Evolutionary conservation across 2,113 vertebrate genomes (phyloP), one percentile per base, ranked within the genome.

Genomic region (Nettapus auritus): DNA sequence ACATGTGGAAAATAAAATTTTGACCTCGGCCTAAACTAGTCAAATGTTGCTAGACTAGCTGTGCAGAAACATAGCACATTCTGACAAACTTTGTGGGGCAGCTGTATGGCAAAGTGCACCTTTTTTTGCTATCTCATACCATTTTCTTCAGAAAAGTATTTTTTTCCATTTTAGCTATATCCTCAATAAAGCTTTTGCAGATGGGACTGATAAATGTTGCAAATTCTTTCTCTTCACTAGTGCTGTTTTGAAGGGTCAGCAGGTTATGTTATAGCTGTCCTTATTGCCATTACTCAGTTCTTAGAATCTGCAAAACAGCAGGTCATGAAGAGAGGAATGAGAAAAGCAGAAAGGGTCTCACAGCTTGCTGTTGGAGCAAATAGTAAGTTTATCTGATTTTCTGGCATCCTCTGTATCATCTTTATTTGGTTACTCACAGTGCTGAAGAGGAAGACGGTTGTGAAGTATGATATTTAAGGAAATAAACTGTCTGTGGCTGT

Each of bases 401-500:
- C 50, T 82, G 50, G 36, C 62, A 81, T 44, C 68, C 60, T 69
- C 82, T 75, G 36, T 76, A 18, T 82, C 38, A 33, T 83, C 92
- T 46, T 29, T 71, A 36, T 48, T 33, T 90, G 55, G 56, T 89
- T 90, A 29, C 87, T 94, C 94, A 66, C 90, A 77, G 13, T 77
- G 68, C 52, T 86, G 66, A 87, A 90, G 88, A 82, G 64, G 78
- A 88, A 59, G 36, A 77, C 86, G 75, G 33, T 73, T 90, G 71
- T 63, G 46, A 93, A 87, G 75, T 88, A 7, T 87, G 75, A 79
- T 86, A 81, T 93, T 91, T 77, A 88, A 96, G 86, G 93, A 96
- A 97, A 93, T 90, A 88, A 81, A 28, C 76, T 94, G 59, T 97
- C 90, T 93, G 50, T 70, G 91, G 56, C 88, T 96, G 95, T 96